Evolutionary conservation across 2,113 vertebrate species (phyloP).

Genomic region (Phylloscopus trochilus): DNA sequence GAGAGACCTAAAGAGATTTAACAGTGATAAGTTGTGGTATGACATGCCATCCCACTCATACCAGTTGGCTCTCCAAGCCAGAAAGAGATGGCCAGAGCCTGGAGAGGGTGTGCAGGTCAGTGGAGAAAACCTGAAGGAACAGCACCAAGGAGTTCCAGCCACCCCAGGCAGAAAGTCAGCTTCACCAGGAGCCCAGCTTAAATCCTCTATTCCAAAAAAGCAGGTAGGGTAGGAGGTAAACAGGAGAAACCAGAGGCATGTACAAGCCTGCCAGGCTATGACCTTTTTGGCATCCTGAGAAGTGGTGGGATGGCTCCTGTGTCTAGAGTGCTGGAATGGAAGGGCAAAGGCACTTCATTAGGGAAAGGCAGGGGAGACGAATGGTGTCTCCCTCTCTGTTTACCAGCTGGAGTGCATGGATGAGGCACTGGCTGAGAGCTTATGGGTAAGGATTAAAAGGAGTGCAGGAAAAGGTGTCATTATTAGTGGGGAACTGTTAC

Average conservation of each 20-base stretch:
- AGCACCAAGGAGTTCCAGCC: background rate
- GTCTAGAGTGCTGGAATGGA: background rate
- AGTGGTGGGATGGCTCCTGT: background rate
- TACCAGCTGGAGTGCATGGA: background rate
- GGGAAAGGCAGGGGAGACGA: background rate
- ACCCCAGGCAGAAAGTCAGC: background rate
- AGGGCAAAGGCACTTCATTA: background rate
- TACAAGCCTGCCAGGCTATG: background rate
- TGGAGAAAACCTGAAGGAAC: background rate
- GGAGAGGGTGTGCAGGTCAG: background rate
- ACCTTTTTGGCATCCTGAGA: background rate
- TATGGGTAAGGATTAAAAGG: background rate
- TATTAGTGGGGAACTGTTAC: background rate
- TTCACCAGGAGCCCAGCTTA: background rate
- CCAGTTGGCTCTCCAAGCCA: background rate
- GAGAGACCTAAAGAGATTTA: background rate
- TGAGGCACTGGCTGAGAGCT: background rate
- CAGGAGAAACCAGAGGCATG: background rate
- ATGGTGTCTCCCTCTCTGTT: background rate
- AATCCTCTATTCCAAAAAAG: background rate
- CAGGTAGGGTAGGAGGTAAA: background rate
- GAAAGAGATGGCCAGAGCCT: background rate
- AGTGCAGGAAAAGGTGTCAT: background rate
- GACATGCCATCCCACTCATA: background rate
- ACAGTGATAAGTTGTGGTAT: background rate